A percentile compares a stretch with the other conserved stretches of the same genome.
phyloP scores from a whole-genome alignment of 2,888 invertebrate genomes.

The Drosophila peninsularis region DNA sequence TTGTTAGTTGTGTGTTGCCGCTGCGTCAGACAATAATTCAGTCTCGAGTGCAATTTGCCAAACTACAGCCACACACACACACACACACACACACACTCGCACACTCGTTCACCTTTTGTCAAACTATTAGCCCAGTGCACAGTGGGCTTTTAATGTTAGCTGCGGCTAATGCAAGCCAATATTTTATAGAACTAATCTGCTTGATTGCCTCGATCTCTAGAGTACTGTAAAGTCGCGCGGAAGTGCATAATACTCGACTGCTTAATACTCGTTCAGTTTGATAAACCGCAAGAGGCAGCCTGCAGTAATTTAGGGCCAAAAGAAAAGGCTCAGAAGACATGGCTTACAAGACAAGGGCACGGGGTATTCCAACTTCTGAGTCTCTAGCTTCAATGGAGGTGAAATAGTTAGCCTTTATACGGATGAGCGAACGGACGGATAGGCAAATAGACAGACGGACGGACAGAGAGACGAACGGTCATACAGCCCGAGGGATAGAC shows the following conservation, averaged over 20 bases:
- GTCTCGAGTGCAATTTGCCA: slow-evolving; percentile 78
- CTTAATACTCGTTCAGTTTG: background rate
- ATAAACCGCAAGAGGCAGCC: no score
- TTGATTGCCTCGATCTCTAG: background rate
- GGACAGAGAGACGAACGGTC: no score
- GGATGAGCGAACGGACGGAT: no score
- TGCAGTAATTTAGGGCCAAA: no score
- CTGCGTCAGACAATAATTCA: slow-evolving; percentile 76
- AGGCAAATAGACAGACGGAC: no score
- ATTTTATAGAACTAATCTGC: background rate
- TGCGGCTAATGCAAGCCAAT: background rate
- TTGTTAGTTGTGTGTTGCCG: slow-evolving; percentile 40
- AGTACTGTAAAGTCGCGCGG: background rate
- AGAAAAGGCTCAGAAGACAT: no score
- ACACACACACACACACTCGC: slow-evolving; percentile 27
- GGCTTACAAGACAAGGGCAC: background rate
- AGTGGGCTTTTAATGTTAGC: slow-evolving; percentile 1
- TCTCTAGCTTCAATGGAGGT: no score
- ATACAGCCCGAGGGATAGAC: no score
- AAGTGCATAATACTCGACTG: background rate
- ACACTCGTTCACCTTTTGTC: slow-evolving; percentile 62
- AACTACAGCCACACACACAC: slow-evolving; percentile 40
- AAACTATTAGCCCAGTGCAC: slow-evolving; percentile 54
- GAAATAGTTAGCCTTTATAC: no score
- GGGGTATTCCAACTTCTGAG: no score